Evolutionary conservation across 2,113 vertebrate genomes (phyloP), one percentile per base, ranked within the genome.

Genomic region (Muntiacus muntjak): DNA sequence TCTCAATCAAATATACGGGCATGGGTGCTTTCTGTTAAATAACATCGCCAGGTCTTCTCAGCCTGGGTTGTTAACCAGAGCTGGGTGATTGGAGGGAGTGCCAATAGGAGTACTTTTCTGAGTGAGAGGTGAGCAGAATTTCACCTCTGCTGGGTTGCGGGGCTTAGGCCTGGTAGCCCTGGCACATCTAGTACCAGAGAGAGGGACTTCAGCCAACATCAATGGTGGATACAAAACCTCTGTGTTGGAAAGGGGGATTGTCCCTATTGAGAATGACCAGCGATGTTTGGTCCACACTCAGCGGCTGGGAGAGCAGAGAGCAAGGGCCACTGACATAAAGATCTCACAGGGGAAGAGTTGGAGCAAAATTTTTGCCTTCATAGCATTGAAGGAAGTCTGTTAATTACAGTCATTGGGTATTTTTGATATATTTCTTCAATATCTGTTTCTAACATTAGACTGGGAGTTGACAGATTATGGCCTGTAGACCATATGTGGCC

Each of bases 1-100:
- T 98, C 86, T 47, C 58, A 87, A 78, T 95, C 96, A 97, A 97
- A 97, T 98, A 97, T 36, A 94, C 58, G 58, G 74, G 58, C 96
- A 58, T 26, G 43, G 87, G 90, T 97, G 95, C 93, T 88, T 91
- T 83, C 93, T 97, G 92, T 97, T 97, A 60, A 97, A 94, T 97
- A 95, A 43, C 91, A 97, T 97, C 97, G 78, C 67, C 95, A 81
- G 97, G 96, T 96, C 60, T 93, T 95, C 40, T 98, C 88, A 89
- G 25, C 82, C 87, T 1, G 55, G 62, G 55, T 94, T 97, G 91
- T 96, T 98, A 97, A 94, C 93, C 97, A 43, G 94, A 97, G 67
- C 2, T 17, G 57, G 62, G 79, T 1, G 0, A 0, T 30, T 92
- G 95, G 76, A 90, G 98, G 93, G 97, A 96, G 95, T 47, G 89